A percentile compares a stretch with the other conserved stretches of the same genome.
These are phyloP conservation scores for Sylvia borin DNA, from an alignment of 2,797 vertebrate species.

Conservation along the genomic window DNA sequence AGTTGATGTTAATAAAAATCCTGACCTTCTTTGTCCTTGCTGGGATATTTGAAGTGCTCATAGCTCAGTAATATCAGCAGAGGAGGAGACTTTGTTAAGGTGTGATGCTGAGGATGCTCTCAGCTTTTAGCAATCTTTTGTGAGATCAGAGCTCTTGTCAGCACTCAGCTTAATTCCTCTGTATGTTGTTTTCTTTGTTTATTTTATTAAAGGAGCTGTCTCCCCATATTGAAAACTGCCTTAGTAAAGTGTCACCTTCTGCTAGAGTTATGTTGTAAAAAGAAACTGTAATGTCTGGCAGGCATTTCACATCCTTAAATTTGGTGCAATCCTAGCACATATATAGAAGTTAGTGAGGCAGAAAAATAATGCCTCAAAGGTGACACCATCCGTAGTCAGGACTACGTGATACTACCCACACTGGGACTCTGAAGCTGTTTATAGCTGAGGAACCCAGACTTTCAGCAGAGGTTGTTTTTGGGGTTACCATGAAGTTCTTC, in stretches of 20 bases:
- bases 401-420: background rate
- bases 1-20: background rate
- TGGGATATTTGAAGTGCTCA: background rate
- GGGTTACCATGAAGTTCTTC: background rate
- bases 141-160: background rate
- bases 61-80: background rate
- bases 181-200: background rate
- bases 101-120: background rate
- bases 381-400: background rate
- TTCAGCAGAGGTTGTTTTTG: background rate
- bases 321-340: background rate
- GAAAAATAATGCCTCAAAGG: background rate
- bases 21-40: background rate
- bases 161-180: background rate
- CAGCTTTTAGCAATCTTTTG: background rate
- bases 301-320: conserved; percentile 36
- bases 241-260: conserved; percentile 16
- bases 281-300: conserved; percentile 41
- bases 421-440: background rate
- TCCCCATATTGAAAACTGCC: background rate
- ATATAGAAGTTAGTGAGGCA: conserved; percentile 4
- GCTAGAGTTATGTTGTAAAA: conserved; percentile 23
- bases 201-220: conserved; percentile 46
- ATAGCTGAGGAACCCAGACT: background rate
- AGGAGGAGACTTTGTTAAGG: background rate